Evolutionary conservation across 2,113 vertebrate genomes (phyloP).

Genomic region (Anseranas semipalmata): DNA sequence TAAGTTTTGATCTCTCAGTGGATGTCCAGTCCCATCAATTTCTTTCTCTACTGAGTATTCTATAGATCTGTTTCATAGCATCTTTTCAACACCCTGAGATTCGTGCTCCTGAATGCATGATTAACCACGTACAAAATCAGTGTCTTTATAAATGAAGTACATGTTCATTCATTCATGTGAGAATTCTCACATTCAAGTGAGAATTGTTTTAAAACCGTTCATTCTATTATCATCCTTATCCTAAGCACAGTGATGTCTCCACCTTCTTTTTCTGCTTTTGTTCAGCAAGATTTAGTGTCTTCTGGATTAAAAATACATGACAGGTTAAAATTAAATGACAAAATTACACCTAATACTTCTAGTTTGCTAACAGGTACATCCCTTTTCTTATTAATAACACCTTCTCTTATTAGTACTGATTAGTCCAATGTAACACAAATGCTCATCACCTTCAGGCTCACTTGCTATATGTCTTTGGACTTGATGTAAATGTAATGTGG

Average conservation of each 20-base stretch:
- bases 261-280: background rate
- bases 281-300: background rate
- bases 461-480: background rate
- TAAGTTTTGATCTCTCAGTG: background rate
- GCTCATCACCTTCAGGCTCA: background rate
- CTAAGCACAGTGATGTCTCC: background rate
- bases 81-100: background rate
- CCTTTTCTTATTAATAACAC: background rate
- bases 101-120: conserved; percentile 17
- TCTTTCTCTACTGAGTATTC: background rate
- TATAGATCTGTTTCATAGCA: background rate
- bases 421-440: background rate
- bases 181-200: background rate
- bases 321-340: background rate
- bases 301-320: background rate
- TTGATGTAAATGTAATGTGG: background rate
- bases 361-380: background rate
- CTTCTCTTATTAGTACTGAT: background rate
- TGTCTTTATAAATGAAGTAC: background rate
- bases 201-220: background rate
- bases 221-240: background rate
- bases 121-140: background rate
- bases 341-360: background rate
- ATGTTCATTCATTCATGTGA: background rate
- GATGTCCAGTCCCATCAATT: background rate